These are phyloP conservation scores for Palaemon carinicauda DNA, from an alignment of 1,140 invertebrate species.

Conservation along the genomic window DNA sequence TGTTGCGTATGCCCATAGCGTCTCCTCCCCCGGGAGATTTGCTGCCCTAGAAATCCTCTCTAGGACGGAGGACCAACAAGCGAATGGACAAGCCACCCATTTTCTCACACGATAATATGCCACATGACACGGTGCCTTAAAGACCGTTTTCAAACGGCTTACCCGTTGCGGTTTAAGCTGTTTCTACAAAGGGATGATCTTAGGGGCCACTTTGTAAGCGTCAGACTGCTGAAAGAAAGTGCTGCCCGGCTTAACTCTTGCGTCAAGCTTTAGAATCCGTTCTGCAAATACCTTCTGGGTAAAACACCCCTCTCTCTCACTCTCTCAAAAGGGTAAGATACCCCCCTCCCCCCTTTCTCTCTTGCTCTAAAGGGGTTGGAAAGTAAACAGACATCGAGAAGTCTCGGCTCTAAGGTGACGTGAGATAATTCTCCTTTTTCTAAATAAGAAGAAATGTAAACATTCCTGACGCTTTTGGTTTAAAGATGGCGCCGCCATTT, in stretches of 20 bases:
- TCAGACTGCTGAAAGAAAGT: neutral
- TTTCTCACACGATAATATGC: neutral
- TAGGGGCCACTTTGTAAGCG: constrained; percentile 6
- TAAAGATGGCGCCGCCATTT: no score
- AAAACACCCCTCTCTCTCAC: neutral
- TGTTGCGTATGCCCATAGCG: no score
- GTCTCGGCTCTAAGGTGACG: no score
- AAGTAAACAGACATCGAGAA: no score
- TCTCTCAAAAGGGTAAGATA: neutral
- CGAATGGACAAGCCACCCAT: neutral
- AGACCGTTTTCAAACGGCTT: neutral
- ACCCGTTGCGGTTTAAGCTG: neutral
- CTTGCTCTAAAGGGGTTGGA: neutral
- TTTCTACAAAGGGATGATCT: neutral
- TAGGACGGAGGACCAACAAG: neutral
- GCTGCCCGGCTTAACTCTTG: no score
- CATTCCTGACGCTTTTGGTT: no score
- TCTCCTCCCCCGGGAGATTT: no score
- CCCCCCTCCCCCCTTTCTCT: neutral
- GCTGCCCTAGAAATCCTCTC: neutral
- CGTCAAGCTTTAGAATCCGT: neutral
- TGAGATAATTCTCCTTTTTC: no score
- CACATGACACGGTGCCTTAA: neutral
- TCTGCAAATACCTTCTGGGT: no score
- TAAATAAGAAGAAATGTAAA: no score